A percentile compares a stretch with the other conserved stretches of the same genome.
Evolutionary conservation across 2,888 invertebrate species (phyloP).

Genomic region (Imbricaverruca yamaguchii): DNA sequence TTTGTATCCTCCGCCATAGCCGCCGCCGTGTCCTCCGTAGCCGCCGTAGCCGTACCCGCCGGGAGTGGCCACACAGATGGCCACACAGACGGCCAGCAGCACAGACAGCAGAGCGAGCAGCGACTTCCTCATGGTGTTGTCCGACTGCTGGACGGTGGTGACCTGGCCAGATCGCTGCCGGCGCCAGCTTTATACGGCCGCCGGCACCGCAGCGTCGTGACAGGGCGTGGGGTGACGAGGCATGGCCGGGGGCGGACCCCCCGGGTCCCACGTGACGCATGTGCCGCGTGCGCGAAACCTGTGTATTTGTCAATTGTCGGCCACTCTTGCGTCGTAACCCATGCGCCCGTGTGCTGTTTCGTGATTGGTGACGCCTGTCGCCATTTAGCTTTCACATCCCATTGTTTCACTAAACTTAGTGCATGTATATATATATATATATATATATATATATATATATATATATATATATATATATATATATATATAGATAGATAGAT

Average conservation of each 20-base stretch:
- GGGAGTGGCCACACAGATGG: neutral
- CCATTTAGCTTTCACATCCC: too few species aligned
- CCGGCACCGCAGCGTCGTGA: neutral
- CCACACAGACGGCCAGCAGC: neutral
- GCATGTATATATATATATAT: too few species aligned
- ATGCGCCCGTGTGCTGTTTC: too few species aligned
- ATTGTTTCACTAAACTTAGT: too few species aligned
- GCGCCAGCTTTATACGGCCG: neutral
- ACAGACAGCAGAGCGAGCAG: neutral
- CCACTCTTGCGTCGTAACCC: too few species aligned
- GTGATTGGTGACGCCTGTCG: too few species aligned
- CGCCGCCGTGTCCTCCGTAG: neutral
- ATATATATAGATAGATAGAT: too few species aligned
- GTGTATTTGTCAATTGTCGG: too few species aligned
- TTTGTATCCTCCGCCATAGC: neutral
- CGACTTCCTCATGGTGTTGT: neutral
- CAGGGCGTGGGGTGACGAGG: neutral
- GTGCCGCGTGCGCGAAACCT: too few species aligned
- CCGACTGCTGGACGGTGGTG: neutral
- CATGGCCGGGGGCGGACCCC: neutral
- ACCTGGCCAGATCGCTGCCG: neutral
- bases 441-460: too few species aligned
- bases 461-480: too few species aligned
- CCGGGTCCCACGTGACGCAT: too few species aligned
- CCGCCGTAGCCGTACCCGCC: neutral